Evolutionary conservation across 2,888 invertebrate genomes (phyloP), one percentile per base, ranked within the genome.

Genomic region (Dione vanillae): DNA sequence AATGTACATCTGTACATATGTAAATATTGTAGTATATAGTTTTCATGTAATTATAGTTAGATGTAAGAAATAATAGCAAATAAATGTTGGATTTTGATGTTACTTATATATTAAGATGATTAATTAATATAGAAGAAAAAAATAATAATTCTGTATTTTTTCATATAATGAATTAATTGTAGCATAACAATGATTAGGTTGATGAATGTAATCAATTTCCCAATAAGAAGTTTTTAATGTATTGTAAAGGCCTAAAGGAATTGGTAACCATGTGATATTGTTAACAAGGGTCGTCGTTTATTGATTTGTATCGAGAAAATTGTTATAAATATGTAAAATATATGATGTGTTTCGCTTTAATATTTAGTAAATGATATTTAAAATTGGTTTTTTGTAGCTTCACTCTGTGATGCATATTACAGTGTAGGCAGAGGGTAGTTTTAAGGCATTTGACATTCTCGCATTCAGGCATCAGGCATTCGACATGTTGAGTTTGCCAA

Each of bases 1-100:
- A n/a, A n/a, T 56, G 66, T 66, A 66, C 66, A 43, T 40, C 40
- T 71, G 72, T 74, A 74, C 69, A 74, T 74, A 74, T 72, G 74
- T 72, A 72, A 72, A 74, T 74, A 71, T 65, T 67, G 64, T 35
- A 41, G 56, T 20, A 40, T 40, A 41, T 41, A 20, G 5, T 14
- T 61, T 45, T 27, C 45, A 45, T 47, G 59, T 65, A 49, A 67
- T 72, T 66, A 62, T 69, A 64, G 52, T 40, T 65, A 65, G 52
- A 43, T 61, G 20, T 45, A 66, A 20, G 14, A 58, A 67, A 61
- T 45, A n/a, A 27, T 16, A n/a, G 47, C 45, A 66, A 19, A 41
- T 40, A 65, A 54, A 65, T 72, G 71, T 72, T 72, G 65, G 65
- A 8, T 62, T 65, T 61, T 65, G 20, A 61, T 65, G 68, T 71